phyloP scores from a whole-genome alignment of 2,888 invertebrate species.

The Athrips mouffetella region DNA sequence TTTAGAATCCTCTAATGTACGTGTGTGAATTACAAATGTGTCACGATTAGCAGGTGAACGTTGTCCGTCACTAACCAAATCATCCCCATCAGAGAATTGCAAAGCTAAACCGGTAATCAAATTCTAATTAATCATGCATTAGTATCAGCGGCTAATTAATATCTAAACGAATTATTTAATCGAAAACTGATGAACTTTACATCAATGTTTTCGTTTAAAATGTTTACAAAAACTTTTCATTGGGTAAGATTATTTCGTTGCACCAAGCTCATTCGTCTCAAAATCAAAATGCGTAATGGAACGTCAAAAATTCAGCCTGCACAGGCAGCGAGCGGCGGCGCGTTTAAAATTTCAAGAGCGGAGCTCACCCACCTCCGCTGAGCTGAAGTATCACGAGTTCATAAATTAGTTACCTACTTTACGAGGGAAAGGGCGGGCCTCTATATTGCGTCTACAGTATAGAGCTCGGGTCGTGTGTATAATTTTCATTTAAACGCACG shows the following conservation, averaged over 20 bases:
- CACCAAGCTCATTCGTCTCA: too few relatives aligned
- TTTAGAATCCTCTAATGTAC: background rate
- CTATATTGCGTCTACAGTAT: constrained; percentile 24
- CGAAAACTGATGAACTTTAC: background rate
- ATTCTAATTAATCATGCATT: constrained; percentile 10
- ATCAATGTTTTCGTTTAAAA: background rate
- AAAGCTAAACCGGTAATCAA: constrained; percentile 8
- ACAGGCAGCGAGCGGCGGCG: constrained; percentile 39
- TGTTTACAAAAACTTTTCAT: constrained; percentile 31
- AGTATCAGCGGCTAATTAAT: background rate
- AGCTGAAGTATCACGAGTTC: constrained; percentile 62
- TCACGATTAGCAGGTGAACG: background rate
- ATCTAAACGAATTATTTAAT: background rate
- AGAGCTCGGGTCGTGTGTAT: constrained; percentile 56
- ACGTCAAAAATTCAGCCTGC: constrained; percentile 57
- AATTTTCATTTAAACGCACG: constrained; percentile 71
- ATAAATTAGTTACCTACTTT: constrained; percentile 74
- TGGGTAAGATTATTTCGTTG: too few relatives aligned
- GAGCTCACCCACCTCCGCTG: constrained; percentile 54
- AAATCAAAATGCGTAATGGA: constrained; percentile 48
- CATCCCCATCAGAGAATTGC: constrained; percentile 4
- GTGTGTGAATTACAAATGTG: constrained; percentile 6
- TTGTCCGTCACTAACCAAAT: constrained; percentile 5
- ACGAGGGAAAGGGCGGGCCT: constrained; percentile 64
- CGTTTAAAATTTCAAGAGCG: constrained; percentile 70